Conservation (phyloP, 2,113 vertebrate genomes). For the Micronycteris hirsuta region DNA sequence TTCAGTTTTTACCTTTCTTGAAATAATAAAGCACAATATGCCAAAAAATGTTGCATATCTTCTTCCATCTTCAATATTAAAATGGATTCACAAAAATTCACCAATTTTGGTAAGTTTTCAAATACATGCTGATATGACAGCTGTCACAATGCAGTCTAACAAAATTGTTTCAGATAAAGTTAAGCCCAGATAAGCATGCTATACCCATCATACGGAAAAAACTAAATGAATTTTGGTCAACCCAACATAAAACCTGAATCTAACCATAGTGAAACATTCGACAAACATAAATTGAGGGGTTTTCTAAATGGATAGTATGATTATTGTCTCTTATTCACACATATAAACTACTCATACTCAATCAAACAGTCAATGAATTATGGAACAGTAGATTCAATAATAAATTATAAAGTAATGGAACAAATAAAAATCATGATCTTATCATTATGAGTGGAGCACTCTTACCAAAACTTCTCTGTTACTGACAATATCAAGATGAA, state of each 20-base stretch:
- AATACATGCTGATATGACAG: no score
- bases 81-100: no score
- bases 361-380: background rate
- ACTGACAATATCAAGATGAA: background rate
- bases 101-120: no score
- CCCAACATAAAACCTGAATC: background rate
- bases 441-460: background rate
- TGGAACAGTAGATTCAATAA: background rate
- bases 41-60: no score
- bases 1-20: no score
- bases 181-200: no score
- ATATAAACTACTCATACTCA: background rate
- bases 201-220: no score
- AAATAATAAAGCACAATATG: no score
- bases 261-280: background rate
- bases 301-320: background rate
- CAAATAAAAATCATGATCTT: background rate
- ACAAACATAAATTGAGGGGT: background rate
- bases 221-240: no score
- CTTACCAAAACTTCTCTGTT: background rate
- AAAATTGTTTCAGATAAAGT: no score
- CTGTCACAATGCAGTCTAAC: no score
- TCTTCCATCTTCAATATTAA: no score
- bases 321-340: background rate
- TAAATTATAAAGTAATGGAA: background rate